Conservation (phyloP, 2,797 vertebrate genomes). For the Leuciscus waleckii region DNA sequence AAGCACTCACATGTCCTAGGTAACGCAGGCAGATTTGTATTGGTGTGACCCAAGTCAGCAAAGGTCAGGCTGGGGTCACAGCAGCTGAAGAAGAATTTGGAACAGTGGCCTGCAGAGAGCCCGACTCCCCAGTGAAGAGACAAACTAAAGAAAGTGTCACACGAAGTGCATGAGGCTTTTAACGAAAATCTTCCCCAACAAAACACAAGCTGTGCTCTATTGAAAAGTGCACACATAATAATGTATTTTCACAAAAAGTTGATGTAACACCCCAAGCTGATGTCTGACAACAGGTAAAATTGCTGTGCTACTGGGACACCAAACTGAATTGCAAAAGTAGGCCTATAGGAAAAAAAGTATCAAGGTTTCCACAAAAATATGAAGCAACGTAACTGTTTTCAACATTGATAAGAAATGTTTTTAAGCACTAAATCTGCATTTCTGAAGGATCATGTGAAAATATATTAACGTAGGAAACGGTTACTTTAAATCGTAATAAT, state of each 20-base stretch:
- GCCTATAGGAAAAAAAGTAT: too few species aligned
- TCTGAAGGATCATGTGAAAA: background rate
- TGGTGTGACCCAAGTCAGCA: constrained; percentile 17
- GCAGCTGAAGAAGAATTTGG: constrained; percentile 29
- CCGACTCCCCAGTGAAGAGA: constrained; percentile 2
- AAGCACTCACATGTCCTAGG: background rate
- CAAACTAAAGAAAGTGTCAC: constrained; percentile 25
- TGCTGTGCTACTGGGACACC: background rate
- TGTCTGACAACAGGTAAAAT: background rate
- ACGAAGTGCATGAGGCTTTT: constrained; percentile 35
- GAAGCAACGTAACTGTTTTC: background rate
- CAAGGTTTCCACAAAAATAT: background rate
- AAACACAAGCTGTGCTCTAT: background rate
- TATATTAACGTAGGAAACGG: background rate
- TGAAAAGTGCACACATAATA: background rate
- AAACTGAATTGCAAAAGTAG: background rate
- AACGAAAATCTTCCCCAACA: background rate
- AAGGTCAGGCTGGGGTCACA: constrained; percentile 29
- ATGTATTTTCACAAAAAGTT: constrained; percentile 11
- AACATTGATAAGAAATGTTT: background rate
- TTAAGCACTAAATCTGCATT: background rate
- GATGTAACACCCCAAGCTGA: background rate
- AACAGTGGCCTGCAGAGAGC: constrained; percentile 30
- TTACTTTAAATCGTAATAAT: background rate
- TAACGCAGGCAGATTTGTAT: background rate